These are phyloP conservation scores for Channa striata DNA, from an alignment of 2,797 vertebrate genomes.

Conservation along the genomic window DNA sequence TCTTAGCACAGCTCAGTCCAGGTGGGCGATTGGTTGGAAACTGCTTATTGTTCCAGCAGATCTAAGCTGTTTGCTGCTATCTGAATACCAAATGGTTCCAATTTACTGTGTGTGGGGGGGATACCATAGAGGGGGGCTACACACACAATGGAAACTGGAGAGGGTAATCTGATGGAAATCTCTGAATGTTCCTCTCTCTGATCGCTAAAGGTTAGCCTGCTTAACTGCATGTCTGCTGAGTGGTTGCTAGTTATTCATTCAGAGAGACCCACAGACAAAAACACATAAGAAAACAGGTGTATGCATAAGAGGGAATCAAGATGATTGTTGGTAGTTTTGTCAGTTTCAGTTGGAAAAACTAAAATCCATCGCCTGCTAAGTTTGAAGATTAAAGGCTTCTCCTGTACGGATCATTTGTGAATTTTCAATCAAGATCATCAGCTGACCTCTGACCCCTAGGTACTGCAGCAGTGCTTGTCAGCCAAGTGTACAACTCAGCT, in stretches of 20 bases:
- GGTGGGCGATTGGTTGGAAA: constrained; percentile 70
- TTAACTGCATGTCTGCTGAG: constrained; percentile 57
- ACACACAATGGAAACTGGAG: constrained; percentile 70
- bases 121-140: constrained; percentile 55
- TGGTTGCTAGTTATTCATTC: constrained; percentile 55
- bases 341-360: constrained; percentile 20
- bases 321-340: constrained; percentile 20
- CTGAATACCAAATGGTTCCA: constrained; percentile 78
- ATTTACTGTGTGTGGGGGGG: constrained; percentile 45
- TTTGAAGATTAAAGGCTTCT: constrained; percentile 4
- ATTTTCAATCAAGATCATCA: constrained; percentile 13
- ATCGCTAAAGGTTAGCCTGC: constrained; percentile 64
- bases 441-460: constrained; percentile 43
- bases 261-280: constrained; percentile 35
- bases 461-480: background rate
- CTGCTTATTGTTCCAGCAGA: constrained; percentile 68
- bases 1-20: constrained; percentile 60
- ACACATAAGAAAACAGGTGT: constrained; percentile 9
- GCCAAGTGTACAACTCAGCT: constrained; percentile 2
- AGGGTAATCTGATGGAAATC: constrained; percentile 66
- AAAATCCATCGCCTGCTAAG: background rate
- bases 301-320: constrained; percentile 15
- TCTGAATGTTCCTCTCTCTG: constrained; percentile 67
- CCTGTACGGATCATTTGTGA: constrained; percentile 1
- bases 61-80: constrained; percentile 68